These are phyloP conservation scores for Trichogramma pretiosum DNA, from an alignment of 1,140 invertebrate genomes.

Conservation along the genomic window DNA sequence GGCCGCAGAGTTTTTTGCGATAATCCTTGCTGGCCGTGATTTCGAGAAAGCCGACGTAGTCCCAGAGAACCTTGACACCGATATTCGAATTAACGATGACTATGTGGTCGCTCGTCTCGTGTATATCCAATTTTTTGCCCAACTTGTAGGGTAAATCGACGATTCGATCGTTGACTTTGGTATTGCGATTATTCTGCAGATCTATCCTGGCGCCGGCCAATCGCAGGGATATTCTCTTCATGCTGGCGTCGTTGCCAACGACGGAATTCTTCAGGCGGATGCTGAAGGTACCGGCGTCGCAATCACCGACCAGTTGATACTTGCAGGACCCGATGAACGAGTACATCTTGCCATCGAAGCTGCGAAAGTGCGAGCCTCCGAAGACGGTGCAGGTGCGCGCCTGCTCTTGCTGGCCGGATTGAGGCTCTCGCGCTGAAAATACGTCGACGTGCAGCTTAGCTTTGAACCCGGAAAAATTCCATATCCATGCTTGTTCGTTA, in stretches of 20 bases:
- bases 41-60: constrained; percentile 84
- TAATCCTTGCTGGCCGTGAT: constrained; percentile 71
- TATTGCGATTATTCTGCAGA: constrained; percentile 72
- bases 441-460: too few relatives aligned
- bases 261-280: constrained; percentile 83
- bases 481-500: too few relatives aligned
- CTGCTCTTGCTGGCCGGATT: too few relatives aligned
- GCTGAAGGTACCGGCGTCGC: constrained; percentile 66
- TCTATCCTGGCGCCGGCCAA: constrained; percentile 66
- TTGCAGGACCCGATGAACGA: constrained; percentile 88
- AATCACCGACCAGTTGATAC: constrained; percentile 78
- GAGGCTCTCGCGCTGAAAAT: too few relatives aligned
- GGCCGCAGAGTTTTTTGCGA: constrained; percentile 71
- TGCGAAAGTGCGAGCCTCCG: constrained; percentile 86
- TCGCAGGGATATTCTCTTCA: constrained; percentile 74
- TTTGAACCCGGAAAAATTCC: too few relatives aligned
- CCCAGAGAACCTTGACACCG: constrained; percentile 80
- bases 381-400: constrained; percentile 87
- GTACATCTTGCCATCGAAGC: constrained; percentile 87
- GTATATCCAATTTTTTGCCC: constrained; percentile 47
- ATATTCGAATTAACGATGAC: constrained; percentile 57
- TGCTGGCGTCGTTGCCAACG: constrained; percentile 71
- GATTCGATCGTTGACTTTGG: constrained; percentile 74
- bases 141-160: constrained; percentile 59
- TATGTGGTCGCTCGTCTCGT: constrained; percentile 52